Evolutionary conservation across 2,888 invertebrate species (phyloP).

Genomic region (Steinernema hermaphroditum): DNA sequence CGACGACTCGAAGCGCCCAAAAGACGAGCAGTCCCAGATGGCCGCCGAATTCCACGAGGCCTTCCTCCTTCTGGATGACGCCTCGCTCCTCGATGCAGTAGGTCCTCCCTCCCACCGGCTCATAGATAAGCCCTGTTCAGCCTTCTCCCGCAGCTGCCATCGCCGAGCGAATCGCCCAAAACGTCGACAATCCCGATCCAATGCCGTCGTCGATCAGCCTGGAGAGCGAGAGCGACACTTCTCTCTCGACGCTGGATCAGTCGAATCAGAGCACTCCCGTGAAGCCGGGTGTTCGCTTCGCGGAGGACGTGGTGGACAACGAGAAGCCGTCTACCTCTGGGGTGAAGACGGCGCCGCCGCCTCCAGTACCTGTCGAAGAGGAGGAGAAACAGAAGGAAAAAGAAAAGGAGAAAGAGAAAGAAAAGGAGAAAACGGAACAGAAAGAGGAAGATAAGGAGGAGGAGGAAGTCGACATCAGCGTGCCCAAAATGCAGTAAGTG

Average conservation of each 20-base stretch:
- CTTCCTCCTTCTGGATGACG: constrained; percentile 36
- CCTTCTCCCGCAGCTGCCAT: constrained; percentile 9
- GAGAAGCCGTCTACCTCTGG: constrained; percentile 18
- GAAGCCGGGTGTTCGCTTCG: constrained; percentile 14
- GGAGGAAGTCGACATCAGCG: constrained; percentile 46
- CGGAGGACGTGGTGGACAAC: constrained; percentile 16
- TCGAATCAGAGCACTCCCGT: neutral
- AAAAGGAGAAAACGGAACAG: constrained; percentile 35
- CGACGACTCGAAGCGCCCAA: neutral
- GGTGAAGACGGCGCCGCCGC: constrained; percentile 12
- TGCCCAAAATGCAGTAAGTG: constrained; percentile 49
- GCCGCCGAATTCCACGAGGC: constrained; percentile 38
- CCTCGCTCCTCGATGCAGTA: constrained; percentile 1
- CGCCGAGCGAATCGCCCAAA: neutral
- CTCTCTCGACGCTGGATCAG: too few relatives aligned
- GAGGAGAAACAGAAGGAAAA: constrained; percentile 31
- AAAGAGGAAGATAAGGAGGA: constrained; percentile 36
- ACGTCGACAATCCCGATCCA: neutral
- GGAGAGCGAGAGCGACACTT: neutral
- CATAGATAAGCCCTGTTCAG: neutral
- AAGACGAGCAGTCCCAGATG: neutral
- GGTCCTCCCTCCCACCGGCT: neutral
- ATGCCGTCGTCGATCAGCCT: neutral
- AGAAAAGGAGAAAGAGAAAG: constrained; percentile 39
- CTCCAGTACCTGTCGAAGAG: constrained; percentile 3